Base-by-base conservation (phyloP, 2,797 vertebrate species). In the Menidia menidia region DNA sequence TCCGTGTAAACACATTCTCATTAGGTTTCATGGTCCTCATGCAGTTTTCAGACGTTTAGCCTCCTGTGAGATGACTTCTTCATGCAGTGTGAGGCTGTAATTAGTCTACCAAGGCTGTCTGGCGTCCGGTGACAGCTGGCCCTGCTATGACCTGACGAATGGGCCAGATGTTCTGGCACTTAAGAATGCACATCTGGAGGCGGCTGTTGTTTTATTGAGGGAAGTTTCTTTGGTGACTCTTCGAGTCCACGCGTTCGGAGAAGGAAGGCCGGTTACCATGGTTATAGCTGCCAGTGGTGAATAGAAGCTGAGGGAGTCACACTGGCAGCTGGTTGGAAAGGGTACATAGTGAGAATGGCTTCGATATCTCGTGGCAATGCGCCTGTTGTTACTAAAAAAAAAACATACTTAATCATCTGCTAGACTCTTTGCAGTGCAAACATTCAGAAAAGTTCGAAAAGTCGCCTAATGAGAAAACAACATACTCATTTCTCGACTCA, bases 191-290 rank as follows among this genome's bases (percentile, higher is more conserved):
- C 25, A 25, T 25, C 25, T 25, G 25, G 32, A 15, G 31, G 35
- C 52, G 14, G 6, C 10, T 48, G 3, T 0, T 2, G 14, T 61
- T 60, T 25, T 18, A 18, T 3, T 39, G 30, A 2, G 18, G 44
- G 1, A 32, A 60, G 16, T 39, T 33, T 65, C 11, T 18, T 51
- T 31, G 14, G 3, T 25, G 44, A 63, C 16, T 31, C 14, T 43
- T 44, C 25, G 6, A 55, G 55, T 14, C 10, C 15, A 55, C 47
- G 60, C 30, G 42, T 18, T 43, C n/a, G 25, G 12, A 15, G 47
- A 68, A 57, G 43, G 32, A 39, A 13, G 48, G 4, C 35, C 63
- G 50, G 64, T 57, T 70, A 42, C 30, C 50, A 48, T 6, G 13
- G 14, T 43, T 33, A 18, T 8, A 19, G 4, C 35, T 7, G 7